Conservation (phyloP, 2,113 vertebrate species). For the Pygoscelis adeliae region DNA sequence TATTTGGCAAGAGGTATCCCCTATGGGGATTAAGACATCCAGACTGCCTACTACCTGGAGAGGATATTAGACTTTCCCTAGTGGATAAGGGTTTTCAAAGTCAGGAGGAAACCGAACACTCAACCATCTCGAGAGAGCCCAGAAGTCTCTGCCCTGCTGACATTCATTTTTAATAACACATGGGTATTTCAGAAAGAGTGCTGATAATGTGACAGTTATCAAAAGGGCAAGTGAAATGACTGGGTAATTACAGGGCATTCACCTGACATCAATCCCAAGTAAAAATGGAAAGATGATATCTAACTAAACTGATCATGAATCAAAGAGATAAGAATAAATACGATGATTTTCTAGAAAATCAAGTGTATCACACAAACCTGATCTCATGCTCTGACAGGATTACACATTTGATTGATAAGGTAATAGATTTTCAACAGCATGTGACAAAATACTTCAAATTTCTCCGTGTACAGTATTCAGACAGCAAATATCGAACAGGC, state of each 20-base stretch:
- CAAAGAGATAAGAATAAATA: slow-evolving; percentile 33
- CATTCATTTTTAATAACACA: neutral
- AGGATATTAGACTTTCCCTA: neutral
- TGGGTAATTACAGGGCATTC: slow-evolving; percentile 43
- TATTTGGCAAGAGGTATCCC: neutral
- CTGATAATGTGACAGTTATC: neutral
- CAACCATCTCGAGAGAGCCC: neutral
- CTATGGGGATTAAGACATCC: accelerated
- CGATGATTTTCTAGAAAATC: slow-evolving; percentile 5
- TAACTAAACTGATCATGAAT: slow-evolving; percentile 38
- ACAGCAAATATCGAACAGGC: neutral
- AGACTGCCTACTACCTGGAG: neutral
- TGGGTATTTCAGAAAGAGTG: neutral
- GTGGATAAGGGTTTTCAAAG: neutral
- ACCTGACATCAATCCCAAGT: slow-evolving; percentile 40
- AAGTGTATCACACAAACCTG: slow-evolving; percentile 12
- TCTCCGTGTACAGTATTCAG: neutral
- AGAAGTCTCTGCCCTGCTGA: neutral
- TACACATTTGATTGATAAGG: slow-evolving; percentile 64
- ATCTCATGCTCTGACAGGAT: slow-evolving; percentile 43
- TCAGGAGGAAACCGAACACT: neutral
- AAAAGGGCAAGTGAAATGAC: slow-evolving; percentile 16
- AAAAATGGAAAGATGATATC: slow-evolving; percentile 32
- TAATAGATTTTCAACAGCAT: slow-evolving; percentile 57
- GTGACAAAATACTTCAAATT: slow-evolving; percentile 60